These are phyloP conservation scores for Bellardia pandia DNA, from an alignment of 2,888 invertebrate genomes.

Conservation along the genomic window DNA sequence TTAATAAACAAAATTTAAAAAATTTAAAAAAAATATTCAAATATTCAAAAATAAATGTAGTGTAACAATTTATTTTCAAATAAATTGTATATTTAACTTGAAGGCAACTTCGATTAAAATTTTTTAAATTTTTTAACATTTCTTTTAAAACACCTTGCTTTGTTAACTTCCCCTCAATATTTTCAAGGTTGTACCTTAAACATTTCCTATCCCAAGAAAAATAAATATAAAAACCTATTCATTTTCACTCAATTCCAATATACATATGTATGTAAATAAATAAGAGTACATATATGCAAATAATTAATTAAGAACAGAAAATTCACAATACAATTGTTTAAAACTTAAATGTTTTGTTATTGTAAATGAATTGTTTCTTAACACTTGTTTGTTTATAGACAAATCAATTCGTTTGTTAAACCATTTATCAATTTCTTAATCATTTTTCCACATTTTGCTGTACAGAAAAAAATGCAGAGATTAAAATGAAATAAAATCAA, in stretches of 20 bases:
- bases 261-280: background rate
- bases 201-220: background rate
- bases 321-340: background rate
- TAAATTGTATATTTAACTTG: no score
- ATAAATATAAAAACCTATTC: background rate
- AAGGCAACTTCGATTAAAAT: no score
- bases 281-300: slow-evolving; percentile 20
- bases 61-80: no score
- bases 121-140: no score
- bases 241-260: background rate
- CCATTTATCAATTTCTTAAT: slow-evolving; percentile 40
- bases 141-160: no score
- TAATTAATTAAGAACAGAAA: background rate
- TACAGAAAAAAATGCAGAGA: background rate
- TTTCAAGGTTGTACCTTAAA: background rate
- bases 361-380: slow-evolving; percentile 24
- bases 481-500: background rate
- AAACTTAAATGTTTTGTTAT: slow-evolving; percentile 1
- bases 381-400: slow-evolving; percentile 51
- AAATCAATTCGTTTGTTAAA: slow-evolving; percentile 40
- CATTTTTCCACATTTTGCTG: slow-evolving; percentile 1
- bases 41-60: no score
- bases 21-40: no score
- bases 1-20: no score
- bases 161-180: no score